Percentiles rank a stretch among this genome's conserved stretches.
phyloP scores from a whole-genome alignment of 2,797 vertebrate genomes.

The Amphiprion clarkii region DNA sequence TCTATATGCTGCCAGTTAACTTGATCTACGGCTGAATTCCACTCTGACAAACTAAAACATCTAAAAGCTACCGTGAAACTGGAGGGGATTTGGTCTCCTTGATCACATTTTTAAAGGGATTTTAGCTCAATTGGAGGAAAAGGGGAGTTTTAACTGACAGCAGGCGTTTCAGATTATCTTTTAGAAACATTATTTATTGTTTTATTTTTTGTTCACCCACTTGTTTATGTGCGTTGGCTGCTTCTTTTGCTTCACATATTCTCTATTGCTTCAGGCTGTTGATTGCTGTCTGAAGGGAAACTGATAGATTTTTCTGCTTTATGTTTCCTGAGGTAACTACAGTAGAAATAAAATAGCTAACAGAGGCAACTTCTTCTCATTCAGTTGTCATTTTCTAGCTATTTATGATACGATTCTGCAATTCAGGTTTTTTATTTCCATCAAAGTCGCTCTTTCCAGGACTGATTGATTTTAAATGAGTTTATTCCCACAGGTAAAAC shows the following conservation, averaged over 20 bases:
- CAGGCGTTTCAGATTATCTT: constrained; percentile 9
- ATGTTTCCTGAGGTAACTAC: neutral
- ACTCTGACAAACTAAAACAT: constrained; percentile 43
- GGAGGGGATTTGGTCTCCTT: constrained; percentile 4
- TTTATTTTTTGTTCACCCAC: constrained; percentile 10
- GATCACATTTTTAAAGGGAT: constrained; percentile 17
- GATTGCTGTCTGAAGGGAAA: neutral
- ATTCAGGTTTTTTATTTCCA: neutral
- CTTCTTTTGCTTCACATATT: neutral
- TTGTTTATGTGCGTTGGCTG: constrained; percentile 21
- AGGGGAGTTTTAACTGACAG: constrained; percentile 9
- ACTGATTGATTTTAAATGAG: too few relatives aligned
- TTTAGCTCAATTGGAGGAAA: constrained; percentile 1
- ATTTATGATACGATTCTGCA: neutral
- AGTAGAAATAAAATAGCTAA: neutral
- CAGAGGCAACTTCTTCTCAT: neutral
- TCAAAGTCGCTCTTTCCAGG: too few relatives aligned
- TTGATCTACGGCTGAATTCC: constrained; percentile 50
- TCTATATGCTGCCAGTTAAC: constrained; percentile 20
- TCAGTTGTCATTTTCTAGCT: neutral
- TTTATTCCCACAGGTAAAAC: too few relatives aligned
- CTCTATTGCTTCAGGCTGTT: constrained; percentile 11
- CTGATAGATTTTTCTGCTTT: neutral
- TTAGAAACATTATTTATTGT: constrained; percentile 2
- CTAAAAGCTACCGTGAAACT: constrained; percentile 19